These are phyloP conservation scores for Chymomyza fuscimana DNA, from an alignment of 2,888 invertebrate species.

Conservation along the genomic window DNA sequence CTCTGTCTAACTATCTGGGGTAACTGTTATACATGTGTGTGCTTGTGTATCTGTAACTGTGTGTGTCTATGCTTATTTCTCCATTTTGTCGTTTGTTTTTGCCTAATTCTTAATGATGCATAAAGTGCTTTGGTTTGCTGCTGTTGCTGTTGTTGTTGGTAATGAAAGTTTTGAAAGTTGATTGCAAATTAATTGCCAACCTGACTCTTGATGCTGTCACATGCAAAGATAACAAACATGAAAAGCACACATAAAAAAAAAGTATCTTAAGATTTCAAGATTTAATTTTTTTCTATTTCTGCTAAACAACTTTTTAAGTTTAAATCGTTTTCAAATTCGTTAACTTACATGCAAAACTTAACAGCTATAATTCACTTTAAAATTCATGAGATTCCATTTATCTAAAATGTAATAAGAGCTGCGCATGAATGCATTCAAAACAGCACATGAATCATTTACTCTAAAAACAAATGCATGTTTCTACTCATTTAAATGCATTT, in stretches of 20 bases:
- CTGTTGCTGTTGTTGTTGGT: constrained; percentile 26
- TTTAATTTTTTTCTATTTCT: background rate
- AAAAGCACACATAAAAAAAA: background rate
- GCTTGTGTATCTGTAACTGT: constrained; percentile 29
- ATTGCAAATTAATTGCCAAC: constrained; percentile 71
- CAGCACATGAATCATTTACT: no score
- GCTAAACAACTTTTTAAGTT: background rate
- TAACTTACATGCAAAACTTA: background rate
- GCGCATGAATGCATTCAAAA: no score
- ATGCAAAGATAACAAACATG: background rate
- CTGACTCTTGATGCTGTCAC: constrained; percentile 15
- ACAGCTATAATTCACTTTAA: no score
- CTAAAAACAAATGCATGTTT: no score
- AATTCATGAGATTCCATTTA: no score
- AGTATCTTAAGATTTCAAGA: background rate
- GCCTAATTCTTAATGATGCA: constrained; percentile 74
- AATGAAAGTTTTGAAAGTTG: constrained; percentile 66
- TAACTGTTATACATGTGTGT: constrained; percentile 46
- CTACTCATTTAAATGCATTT: no score
- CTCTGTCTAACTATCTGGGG: constrained; percentile 2
- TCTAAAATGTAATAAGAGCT: no score
- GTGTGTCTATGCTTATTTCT: constrained; percentile 53
- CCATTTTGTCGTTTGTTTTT: constrained; percentile 69
- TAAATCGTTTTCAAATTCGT: background rate
- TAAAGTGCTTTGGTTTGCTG: constrained; percentile 62